Base-by-base conservation (phyloP, 2,113 vertebrate genomes). In the Megalops atlanticus region DNA sequence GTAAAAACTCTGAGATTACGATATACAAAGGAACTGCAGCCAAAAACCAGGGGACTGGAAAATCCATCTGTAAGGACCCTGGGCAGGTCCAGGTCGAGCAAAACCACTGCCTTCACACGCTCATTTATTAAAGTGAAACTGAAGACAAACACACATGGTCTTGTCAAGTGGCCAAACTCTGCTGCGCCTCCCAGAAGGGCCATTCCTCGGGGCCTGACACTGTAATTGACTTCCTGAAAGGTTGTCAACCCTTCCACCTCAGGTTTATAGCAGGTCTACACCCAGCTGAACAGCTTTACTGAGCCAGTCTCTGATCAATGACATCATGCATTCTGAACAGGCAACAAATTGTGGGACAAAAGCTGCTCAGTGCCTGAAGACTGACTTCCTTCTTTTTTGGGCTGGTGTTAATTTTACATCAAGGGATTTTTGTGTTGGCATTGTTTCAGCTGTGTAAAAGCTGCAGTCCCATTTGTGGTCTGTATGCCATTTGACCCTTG, bases 61-160 rank as follows among this genome's bases (percentile, higher is more conserved):
- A 81, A 75, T 40, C 36, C 52, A 75, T 75, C 10, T 41, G 15
- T 14, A 35, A 24, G 35, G 49, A 31, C 47, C 38, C 27, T 0
- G n/a, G 47, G 36, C 36, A 21, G 79, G 33, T 58, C 70, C 35
- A 7, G 79, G 7, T n/a, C 35, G 24, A 1, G 64, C 15, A 21
- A 79, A 2, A 45, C 15, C 38, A 21, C 33, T 33, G 33, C 72
- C 31, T 78, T 64, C 52, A 38, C 18, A 47, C 27, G 7, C 4
- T 47, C 40, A 0, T 76, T 52, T 52, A 45, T 76, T 76, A 68
- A 78, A 54, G 36, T 40, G 21, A 39, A 78, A 41, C 33, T 68
- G 24, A 64, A 78, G 75, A 49, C 75, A 39, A 41, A 77, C 33
- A 64, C 49, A 64, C 75, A 47, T 77, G 43, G 18, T 49, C 38